Conservation (phyloP, 2,113 vertebrate genomes). For the Nanorana parkeri region DNA sequence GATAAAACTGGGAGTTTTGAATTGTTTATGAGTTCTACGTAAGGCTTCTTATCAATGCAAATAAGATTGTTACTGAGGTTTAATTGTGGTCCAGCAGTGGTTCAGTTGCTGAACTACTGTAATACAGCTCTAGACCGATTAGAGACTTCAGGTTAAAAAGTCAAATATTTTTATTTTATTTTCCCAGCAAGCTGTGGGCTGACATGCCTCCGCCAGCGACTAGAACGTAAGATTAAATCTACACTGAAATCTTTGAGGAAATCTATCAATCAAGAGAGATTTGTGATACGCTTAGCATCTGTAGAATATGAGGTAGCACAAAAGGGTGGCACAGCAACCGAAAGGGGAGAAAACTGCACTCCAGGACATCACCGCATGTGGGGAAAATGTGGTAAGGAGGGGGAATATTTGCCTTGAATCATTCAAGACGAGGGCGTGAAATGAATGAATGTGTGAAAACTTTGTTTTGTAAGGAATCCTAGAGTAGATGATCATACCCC, state of each 20-base stretch:
- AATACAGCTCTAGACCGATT: too few species aligned
- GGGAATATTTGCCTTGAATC: too few species aligned
- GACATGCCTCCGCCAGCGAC: constrained; percentile 87
- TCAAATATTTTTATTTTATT: background rate
- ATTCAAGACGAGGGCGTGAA: too few species aligned
- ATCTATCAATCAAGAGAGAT: constrained; percentile 96
- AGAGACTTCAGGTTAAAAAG: background rate
- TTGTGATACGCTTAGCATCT: constrained; percentile 90
- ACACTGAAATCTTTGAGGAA: constrained; percentile 95
- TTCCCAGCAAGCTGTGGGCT: constrained; percentile 86
- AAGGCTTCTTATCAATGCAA: too few species aligned
- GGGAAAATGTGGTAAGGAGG: constrained; percentile 90
- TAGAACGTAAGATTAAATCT: constrained; percentile 91
- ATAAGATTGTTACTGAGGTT: too few species aligned
- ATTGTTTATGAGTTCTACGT: too few species aligned
- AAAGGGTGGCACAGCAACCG: constrained; percentile 76
- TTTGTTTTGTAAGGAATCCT: too few species aligned
- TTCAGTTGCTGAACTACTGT: too few species aligned
- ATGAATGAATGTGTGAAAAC: too few species aligned
- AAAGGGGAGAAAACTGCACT: constrained; percentile 78
- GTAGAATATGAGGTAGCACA: constrained; percentile 94
- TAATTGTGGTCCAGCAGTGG: too few species aligned
- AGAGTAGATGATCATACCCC: too few species aligned
- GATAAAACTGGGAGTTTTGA: too few species aligned
- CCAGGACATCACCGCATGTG: constrained; percentile 86